Evolutionary conservation across 2,113 vertebrate species (phyloP), one percentile per base, ranked within the genome.

Genomic region (Sylvilagus bachmani): DNA sequence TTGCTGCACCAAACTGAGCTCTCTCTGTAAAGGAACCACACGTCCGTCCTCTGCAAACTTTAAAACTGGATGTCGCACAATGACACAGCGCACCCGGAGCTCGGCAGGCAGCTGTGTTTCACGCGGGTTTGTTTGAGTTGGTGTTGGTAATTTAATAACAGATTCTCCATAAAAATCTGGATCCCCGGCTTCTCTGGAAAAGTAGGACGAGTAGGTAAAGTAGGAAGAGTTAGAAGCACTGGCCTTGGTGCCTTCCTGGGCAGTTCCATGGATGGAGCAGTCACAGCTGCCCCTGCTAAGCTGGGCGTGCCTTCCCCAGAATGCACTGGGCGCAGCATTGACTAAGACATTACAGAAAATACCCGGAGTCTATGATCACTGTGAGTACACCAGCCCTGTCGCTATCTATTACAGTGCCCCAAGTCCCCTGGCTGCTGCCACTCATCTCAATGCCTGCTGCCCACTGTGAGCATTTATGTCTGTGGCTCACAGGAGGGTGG

Each of bases 201-300:
- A 49, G 61, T 11, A 25, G 51, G 27, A 12, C 9, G 33, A 11
- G n/a, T 5, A 21, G 38, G 44, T 44, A 44, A 44, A 44, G 44
- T 44, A 44, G 44, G 44, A 44, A 44, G 44, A 7, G 44, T 44
- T 44, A 44, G 44, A 44, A 44, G 62, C 31, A 12, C 33, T 62
- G 3, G 19, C 14, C 33, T 58, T 62, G 6, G 44, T 44, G 3
- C 74, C 3, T 19, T 33, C 38, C 27, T 29, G 61, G 8, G 3
- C 2, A 58, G 66, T 16, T 24, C 1, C 31, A 3, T 12, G 10
- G 13, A 21, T 19, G 17, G 16, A 71, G 44, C n/a, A 51, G 58
- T 24, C 16, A 0, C 22, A 4, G 89, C 36, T 44, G 22, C 74
- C 22, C n/a, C 1, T 10, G 0, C n/a, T 1, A 4, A 8, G 2